Evolutionary conservation across 1,140 invertebrate species (phyloP), one percentile per base, ranked within the genome.

Genomic region (Ruditapes philippinarum): DNA sequence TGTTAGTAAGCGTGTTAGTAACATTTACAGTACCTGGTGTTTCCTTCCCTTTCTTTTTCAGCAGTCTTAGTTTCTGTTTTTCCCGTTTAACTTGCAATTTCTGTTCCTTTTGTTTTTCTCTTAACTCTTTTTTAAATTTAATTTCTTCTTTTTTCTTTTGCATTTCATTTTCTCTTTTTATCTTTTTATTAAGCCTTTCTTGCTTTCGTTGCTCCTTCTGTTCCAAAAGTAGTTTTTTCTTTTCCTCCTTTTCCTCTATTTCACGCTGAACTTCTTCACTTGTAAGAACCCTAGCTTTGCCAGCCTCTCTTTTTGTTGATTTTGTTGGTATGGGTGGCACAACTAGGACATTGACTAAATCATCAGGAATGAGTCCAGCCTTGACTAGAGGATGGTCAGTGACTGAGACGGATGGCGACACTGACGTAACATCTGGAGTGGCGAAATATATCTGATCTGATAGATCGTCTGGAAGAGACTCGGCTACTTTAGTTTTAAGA

Each of bases 361-460:
- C 83, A 19, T 86, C 11, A 38, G 83, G 68, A 40, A 86, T 86
- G 0, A 86, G 51, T 14, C 83, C 83, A 22, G 83, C 83, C 76
- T 36, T n/a, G n/a, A 86, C 49, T 28, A 84, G 33, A 12, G 62
- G 81, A 36, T n/a, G n/a, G n/a, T n/a, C n/a, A n/a, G n/a, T n/a
- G n/a, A n/a, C n/a, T n/a, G n/a, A n/a, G n/a, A n/a, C n/a, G n/a
- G n/a, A n/a, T n/a, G n/a, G n/a, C n/a, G n/a, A n/a, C n/a, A n/a
- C n/a, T n/a, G n/a, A n/a, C 36, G 80, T n/a, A n/a, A n/a, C n/a
- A n/a, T n/a, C 38, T 49, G 42, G 22, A 0, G 40, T n/a, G 31
- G 40, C 31, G n/a, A 11, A 54, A 5, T 5, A 28, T 45, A 9
- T n/a, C 57, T n/a, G 11, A 31, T 1, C 25, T 31, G 1, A 4